phyloP scores from a whole-genome alignment of 1,140 invertebrate genomes.

The Eupristina koningsbergeri region DNA sequence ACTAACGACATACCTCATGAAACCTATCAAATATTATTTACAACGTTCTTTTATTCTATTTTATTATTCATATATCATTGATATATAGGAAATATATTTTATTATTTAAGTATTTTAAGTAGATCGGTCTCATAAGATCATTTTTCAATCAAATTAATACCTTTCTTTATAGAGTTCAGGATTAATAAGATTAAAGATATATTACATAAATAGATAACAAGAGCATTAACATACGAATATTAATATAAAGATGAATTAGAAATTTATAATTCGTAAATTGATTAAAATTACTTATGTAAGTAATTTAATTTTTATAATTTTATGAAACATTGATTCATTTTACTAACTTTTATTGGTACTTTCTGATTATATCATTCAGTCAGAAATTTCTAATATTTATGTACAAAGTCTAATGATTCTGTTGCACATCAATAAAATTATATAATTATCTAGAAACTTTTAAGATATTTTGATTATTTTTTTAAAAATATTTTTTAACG shows the following conservation, averaged over 20 bases:
- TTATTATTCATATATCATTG: constrained; percentile 29
- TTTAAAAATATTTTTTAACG: not conserved
- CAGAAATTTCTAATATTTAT: too few relatives aligned
- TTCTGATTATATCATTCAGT: too few relatives aligned
- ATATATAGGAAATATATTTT: constrained; percentile 1
- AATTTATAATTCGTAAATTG: not conserved
- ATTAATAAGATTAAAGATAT: not conserved
- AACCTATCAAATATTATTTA: constrained; percentile 34
- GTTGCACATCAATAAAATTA: too few relatives aligned
- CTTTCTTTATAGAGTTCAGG: not conserved
- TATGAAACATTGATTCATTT: too few relatives aligned
- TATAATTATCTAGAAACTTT: too few relatives aligned
- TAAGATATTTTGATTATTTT: too few relatives aligned
- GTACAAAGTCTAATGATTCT: too few relatives aligned
- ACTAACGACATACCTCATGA: not conserved
- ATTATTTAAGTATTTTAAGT: not conserved
- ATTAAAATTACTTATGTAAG: too few relatives aligned
- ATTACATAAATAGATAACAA: not conserved
- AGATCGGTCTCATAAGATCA: not conserved
- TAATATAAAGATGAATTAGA: too few relatives aligned
- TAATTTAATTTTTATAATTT: too few relatives aligned
- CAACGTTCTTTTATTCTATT: not conserved
- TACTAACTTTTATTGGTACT: not conserved
- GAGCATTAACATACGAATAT: too few relatives aligned
- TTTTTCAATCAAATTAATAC: not conserved